These are phyloP conservation scores for Cyanoderma ruficeps DNA, from an alignment of 2,113 vertebrate genomes.

Conservation along the genomic window DNA sequence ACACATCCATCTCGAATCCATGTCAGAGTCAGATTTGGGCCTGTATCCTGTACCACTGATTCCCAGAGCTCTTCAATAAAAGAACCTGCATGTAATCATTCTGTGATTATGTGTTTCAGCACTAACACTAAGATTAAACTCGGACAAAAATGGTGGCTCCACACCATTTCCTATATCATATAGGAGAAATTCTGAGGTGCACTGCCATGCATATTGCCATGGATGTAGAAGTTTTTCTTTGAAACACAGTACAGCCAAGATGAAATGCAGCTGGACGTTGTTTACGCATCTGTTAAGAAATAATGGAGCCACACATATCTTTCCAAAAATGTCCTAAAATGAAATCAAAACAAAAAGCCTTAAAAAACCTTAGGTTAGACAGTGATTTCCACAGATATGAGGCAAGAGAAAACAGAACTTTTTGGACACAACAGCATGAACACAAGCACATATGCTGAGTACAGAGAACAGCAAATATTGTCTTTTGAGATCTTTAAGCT, in stretches of 20 bases:
- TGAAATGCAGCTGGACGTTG: neutral
- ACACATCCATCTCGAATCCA: too few relatives aligned
- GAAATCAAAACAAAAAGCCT: neutral
- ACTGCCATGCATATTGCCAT: too few relatives aligned
- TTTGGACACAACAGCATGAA: neutral
- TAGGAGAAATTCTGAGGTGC: neutral
- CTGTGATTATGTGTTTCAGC: too few relatives aligned
- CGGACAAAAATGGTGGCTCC: neutral
- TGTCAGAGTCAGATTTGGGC: too few relatives aligned
- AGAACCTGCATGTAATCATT: too few relatives aligned
- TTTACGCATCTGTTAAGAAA: neutral
- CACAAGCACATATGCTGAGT: neutral
- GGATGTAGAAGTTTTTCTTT: neutral
- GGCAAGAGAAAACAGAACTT: neutral
- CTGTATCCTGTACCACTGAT: too few relatives aligned
- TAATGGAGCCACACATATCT: fast-evolving
- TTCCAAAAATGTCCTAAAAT: neutral
- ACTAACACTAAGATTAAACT: neutral
- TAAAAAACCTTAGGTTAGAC: neutral
- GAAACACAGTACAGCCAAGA: neutral
- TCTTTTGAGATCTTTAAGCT: neutral
- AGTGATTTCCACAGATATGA: neutral
- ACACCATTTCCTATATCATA: neutral
- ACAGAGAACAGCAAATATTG: neutral
- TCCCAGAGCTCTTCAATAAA: too few relatives aligned